Evolutionary conservation across 2,113 vertebrate genomes (phyloP).

Genomic region (Isurus oxyrinchus): DNA sequence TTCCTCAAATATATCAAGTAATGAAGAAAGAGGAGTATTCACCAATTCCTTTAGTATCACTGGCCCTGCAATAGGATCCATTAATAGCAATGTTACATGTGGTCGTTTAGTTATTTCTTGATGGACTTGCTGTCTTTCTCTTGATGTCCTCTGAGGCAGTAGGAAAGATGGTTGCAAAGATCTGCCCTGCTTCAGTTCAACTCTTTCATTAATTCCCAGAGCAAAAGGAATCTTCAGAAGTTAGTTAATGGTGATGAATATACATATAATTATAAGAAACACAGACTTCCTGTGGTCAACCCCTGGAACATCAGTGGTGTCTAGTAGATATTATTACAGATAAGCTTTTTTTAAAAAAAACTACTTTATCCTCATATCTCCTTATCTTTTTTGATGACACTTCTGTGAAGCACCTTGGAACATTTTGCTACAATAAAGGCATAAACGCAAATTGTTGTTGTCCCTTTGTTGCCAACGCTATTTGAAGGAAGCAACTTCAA

Average conservation of each 20-base stretch:
- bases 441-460: not conserved
- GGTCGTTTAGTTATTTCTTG: not conserved
- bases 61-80: not conserved
- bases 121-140: not conserved
- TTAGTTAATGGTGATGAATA: not conserved
- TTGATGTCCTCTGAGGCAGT: not conserved
- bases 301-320: not conserved
- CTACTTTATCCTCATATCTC: not conserved
- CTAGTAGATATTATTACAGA: not conserved
- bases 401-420: not conserved
- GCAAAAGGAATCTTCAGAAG: not conserved
- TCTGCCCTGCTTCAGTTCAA: not conserved
- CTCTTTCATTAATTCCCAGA: not conserved
- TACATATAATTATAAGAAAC: not conserved
- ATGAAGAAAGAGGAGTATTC: not conserved
- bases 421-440: not conserved
- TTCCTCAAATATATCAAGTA: not conserved
- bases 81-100: not conserved
- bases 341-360: not conserved
- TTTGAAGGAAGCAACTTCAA: not conserved
- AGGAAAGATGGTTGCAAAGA: not conserved
- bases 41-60: not conserved
- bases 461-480: not conserved
- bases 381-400: not conserved
- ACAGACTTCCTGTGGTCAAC: too few relatives aligned